Evolutionary conservation across 2,797 vertebrate species (phyloP), one percentile per base, ranked within the genome.

Genomic region (Decapterus maruadsi): DNA sequence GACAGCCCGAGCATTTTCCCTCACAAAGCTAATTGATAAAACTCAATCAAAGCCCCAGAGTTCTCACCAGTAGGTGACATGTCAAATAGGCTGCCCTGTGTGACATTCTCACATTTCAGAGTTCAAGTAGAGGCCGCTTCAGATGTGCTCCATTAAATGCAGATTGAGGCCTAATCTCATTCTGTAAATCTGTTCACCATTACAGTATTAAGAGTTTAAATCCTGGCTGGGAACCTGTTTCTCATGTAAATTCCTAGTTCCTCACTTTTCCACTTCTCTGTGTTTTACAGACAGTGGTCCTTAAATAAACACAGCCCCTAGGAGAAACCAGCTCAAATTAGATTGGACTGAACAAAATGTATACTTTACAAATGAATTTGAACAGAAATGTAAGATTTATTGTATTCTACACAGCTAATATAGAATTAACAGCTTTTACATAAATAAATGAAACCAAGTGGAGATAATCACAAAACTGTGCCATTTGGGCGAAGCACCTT

Each of bases 111-210:
- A 94, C 94, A 94, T 92, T 87, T 85, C 88, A 85, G 93, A 86
- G 95, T 94, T 96, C 95, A 96, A 95, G 94, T 95, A 90, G 92
- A 94, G 95, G 95, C 88, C 95, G 81, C 93, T 84, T 94, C 93
- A 93, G 93, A 94, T 95, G 89, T 94, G 86, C 82, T 90, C 87
- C 92, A 95, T 95, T 95, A 93, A 95, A 94, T 94, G 92, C 93
- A 94, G 92, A 94, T 94, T 85, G 89, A 72, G 91, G 90, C 92
- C 91, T 95, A 94, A 94, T 94, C 93, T 94, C 91, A 94, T 94
- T 94, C 92, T 93, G 90, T 93, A 93, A 93, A 6, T 94, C 93
- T 92, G 90, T 89, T 93, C 92, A 93, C 92, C 94, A 94, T 94
- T 92, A 94, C 92, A 93, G 94, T 93, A 92, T 94, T 84, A 93